Evolutionary conservation across 2,888 invertebrate genomes (phyloP).

Genomic region (Rhagonycha fulva): DNA sequence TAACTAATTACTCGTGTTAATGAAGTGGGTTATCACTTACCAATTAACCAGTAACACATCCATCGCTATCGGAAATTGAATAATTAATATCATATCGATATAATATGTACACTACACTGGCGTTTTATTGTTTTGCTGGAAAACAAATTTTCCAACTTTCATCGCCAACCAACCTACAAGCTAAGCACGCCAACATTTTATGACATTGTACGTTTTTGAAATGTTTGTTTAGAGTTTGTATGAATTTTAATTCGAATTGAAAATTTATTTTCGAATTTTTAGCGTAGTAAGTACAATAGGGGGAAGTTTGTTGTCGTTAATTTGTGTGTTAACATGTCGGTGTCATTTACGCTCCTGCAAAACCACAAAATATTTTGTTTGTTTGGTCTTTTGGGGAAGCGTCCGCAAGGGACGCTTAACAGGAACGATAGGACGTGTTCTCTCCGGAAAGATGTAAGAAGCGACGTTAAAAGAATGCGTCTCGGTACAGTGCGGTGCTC

Average conservation of each 20-base stretch:
- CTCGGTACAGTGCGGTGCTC: conserved; percentile 28
- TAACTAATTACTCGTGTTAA: background rate
- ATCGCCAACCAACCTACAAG: background rate
- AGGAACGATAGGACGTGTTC: background rate
- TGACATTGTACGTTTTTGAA: background rate
- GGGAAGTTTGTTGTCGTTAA: background rate
- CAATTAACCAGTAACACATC: background rate
- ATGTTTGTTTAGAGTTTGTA: background rate
- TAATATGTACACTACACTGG: background rate
- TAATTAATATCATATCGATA: background rate
- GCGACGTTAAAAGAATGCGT: conserved; percentile 25
- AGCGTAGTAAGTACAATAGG: background rate
- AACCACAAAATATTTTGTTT: background rate
- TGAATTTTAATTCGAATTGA: background rate
- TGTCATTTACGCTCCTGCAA: background rate
- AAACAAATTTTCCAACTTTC: background rate
- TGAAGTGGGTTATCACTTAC: background rate
- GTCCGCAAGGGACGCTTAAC: conserved; percentile 2
- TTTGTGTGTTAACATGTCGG: background rate
- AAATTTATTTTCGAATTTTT: background rate
- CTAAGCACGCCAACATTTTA: background rate
- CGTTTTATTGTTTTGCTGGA: background rate
- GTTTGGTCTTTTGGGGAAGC: background rate
- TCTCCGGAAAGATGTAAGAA: conserved; percentile 19
- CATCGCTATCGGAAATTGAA: background rate